These are phyloP conservation scores for Anoncus sp. DNA, from an alignment of 2,888 invertebrate genomes.

Conservation along the genomic window DNA sequence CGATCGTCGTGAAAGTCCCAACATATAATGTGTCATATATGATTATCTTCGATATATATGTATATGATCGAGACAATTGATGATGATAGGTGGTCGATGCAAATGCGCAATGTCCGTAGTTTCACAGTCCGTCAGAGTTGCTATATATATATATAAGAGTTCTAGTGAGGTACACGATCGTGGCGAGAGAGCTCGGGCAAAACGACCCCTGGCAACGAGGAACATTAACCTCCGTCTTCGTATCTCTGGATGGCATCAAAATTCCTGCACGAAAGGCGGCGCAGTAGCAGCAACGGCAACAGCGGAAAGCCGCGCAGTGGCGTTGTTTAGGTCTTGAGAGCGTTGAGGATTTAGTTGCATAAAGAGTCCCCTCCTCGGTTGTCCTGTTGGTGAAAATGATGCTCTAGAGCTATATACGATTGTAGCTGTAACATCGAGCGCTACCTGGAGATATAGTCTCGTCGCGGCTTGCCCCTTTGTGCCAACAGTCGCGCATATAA, in stretches of 20 bases:
- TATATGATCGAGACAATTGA: constrained; percentile 22
- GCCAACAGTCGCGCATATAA: not conserved
- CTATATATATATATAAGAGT: constrained; percentile 16
- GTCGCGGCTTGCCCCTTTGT: constrained; percentile 55
- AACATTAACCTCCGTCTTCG: constrained; percentile 62
- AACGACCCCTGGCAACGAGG: constrained; percentile 51
- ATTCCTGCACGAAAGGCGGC: constrained; percentile 70
- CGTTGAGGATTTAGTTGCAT: constrained; percentile 22
- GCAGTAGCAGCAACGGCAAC: constrained; percentile 44
- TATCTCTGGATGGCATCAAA: constrained; percentile 66
- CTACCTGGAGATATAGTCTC: constrained; percentile 53
- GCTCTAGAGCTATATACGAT: constrained; percentile 13
- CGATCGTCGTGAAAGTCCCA: constrained; percentile 17
- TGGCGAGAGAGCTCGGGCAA: constrained; percentile 17
- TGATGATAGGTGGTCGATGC: constrained; percentile 8
- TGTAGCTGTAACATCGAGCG: constrained; percentile 4
- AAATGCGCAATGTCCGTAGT: constrained; percentile 18
- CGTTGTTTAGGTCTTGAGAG: constrained; percentile 2
- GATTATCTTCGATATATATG: constrained; percentile 38
- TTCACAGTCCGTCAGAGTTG: constrained; percentile 21
- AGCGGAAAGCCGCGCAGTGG: constrained; percentile 24
- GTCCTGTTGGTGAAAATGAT: constrained; percentile 41
- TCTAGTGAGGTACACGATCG: constrained; percentile 5
- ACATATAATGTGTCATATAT: not conserved
- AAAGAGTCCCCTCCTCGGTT: constrained; percentile 14